A percentile compares a stretch with the other conserved stretches of the same genome.
phyloP scores from a whole-genome alignment of 1,140 invertebrate genomes.

The Leptinotarsa undecemlineata region DNA sequence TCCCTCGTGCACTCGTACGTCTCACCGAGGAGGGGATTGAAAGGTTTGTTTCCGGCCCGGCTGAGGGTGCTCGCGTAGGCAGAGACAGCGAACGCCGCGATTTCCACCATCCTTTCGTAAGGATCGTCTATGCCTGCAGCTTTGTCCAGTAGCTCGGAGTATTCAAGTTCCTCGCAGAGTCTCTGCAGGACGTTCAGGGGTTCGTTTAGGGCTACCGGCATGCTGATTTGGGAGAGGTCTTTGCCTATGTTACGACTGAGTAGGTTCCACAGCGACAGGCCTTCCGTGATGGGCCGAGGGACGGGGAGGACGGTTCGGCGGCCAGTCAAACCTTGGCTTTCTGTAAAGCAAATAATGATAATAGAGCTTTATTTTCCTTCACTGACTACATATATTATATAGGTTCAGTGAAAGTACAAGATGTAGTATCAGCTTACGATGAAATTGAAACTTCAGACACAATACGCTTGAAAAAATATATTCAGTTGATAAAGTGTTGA shows the following conservation, averaged over 20 bases:
- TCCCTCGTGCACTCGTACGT: conserved; percentile 81
- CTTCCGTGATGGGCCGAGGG: conserved; percentile 72
- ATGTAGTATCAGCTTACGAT: no score
- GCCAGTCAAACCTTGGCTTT: conserved; percentile 61
- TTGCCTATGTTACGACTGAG: conserved; percentile 85
- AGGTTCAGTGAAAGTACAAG: no score
- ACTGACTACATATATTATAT: no score
- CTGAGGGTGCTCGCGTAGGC: conserved; percentile 79
- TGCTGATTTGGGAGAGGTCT: conserved; percentile 81
- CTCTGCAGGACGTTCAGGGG: conserved; percentile 82
- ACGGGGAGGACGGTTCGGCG: conserved; percentile 72
- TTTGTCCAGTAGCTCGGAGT: conserved; percentile 77
- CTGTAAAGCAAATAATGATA: conserved; percentile 28
- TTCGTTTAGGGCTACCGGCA: conserved; percentile 86
- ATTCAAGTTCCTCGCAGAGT: conserved; percentile 85
- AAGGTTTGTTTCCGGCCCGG: conserved; percentile 82
- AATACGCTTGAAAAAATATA: no score
- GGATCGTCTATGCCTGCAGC: conserved; percentile 67
- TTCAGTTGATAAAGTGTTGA: no score
- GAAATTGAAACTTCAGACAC: no score
- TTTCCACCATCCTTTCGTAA: conserved; percentile 73
- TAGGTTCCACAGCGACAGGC: conserved; percentile 79
- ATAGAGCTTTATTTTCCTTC: no score
- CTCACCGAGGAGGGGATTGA: conserved; percentile 85
- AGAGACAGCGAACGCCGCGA: conserved; percentile 84